These are phyloP conservation scores for Erpetoichthys calabaricus DNA, from an alignment of 2,797 vertebrate species.

Conservation along the genomic window DNA sequence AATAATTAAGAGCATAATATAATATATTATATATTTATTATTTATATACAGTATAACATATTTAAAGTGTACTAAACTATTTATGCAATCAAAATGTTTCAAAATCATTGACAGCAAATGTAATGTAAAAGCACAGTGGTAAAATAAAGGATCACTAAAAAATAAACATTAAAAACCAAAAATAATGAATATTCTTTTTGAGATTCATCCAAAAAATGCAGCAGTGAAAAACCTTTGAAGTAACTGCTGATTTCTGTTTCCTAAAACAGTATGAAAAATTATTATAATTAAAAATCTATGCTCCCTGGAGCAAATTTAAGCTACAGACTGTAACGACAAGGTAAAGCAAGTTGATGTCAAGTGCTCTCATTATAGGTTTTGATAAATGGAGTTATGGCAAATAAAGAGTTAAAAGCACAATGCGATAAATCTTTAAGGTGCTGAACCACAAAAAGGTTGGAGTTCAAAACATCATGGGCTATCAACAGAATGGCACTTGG, in stretches of 20 bases:
- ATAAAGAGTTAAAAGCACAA: slow-evolving; percentile 29
- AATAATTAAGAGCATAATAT: no score
- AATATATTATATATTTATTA: no score
- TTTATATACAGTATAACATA: slow-evolving; percentile 13
- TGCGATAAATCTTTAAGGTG: slow-evolving; percentile 40
- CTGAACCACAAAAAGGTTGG: slow-evolving; percentile 41
- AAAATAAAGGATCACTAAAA: no score
- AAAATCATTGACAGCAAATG: slow-evolving; percentile 10
- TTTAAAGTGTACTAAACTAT: slow-evolving; percentile 27
- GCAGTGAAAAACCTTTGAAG: no score
- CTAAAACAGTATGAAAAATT: no score
- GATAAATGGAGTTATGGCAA: slow-evolving; percentile 36
- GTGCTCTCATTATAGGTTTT: slow-evolving; percentile 31
- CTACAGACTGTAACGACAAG: not conserved
- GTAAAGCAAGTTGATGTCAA: slow-evolving; percentile 1
- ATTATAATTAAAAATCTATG: not conserved
- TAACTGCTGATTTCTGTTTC: no score
- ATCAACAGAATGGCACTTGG: slow-evolving; percentile 42
- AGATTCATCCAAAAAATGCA: no score
- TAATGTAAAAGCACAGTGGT: no score
- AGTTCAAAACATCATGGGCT: slow-evolving; percentile 36
- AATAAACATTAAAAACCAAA: no score
- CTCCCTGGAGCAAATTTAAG: not conserved
- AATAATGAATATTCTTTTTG: no score
- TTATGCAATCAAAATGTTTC: slow-evolving; percentile 23